Percentiles rank a stretch among this genome's conserved stretches.
These are phyloP conservation scores for Oceanodroma tethys DNA, from an alignment of 2,113 vertebrate species.

Conservation along the genomic window DNA sequence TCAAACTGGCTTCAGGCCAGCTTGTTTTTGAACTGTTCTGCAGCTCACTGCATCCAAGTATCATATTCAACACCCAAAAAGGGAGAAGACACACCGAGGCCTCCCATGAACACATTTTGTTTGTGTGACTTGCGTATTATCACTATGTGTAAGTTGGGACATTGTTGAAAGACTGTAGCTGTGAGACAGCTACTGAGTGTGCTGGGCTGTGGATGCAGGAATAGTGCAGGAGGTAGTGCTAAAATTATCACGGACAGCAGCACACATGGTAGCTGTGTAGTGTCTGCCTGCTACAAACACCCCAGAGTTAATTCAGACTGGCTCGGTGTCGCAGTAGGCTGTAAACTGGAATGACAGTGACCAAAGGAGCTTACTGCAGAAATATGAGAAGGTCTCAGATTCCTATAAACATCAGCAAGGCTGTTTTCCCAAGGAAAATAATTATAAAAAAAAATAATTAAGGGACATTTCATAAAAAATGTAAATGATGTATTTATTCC, in stretches of 20 bases:
- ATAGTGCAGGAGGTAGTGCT: not conserved
- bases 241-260: not conserved
- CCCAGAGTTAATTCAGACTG: not conserved
- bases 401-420: not conserved
- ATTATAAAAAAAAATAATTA: not conserved
- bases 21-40: not conserved
- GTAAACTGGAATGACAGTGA: not conserved
- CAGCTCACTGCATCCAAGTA: not conserved
- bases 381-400: not conserved
- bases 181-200: not conserved
- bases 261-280: not conserved
- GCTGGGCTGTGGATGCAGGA: not conserved
- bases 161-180: not conserved
- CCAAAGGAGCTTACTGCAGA: not conserved
- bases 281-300: not conserved
- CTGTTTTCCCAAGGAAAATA: not conserved
- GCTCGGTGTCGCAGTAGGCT: not conserved
- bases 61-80: not conserved
- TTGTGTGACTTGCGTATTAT: not conserved
- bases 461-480: not conserved
- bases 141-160: not conserved
- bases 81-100: not conserved
- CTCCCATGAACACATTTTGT: not conserved
- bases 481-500: not conserved
- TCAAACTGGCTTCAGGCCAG: not conserved